These are phyloP conservation scores for Petrophora chlorosata DNA, from an alignment of 2,888 invertebrate genomes.

Conservation along the genomic window DNA sequence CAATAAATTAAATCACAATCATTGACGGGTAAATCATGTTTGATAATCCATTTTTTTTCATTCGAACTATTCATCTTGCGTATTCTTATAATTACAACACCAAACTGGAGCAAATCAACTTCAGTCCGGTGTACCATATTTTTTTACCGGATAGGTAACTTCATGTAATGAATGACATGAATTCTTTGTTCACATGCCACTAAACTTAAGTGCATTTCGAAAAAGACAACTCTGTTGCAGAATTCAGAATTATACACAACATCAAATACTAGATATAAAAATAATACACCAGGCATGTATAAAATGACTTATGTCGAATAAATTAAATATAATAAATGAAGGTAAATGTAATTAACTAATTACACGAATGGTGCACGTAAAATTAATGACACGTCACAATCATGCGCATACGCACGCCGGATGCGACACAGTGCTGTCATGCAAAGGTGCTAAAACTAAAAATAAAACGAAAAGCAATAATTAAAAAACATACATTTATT, in stretches of 20 bases:
- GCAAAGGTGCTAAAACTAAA: conserved; percentile 69
- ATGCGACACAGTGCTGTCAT: conserved; percentile 33
- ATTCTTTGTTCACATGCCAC: background rate
- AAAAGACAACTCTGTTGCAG: no score
- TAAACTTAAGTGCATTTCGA: conserved; percentile 1
- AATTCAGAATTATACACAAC: no score
- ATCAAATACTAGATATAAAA: no score
- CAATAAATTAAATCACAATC: no score
- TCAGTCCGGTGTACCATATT: conserved; percentile 2
- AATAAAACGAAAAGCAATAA: conserved; percentile 73
- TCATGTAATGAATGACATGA: conserved; percentile 4
- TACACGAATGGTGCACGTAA: background rate
- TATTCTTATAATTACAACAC: background rate
- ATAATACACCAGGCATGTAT: no score
- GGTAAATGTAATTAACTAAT: background rate
- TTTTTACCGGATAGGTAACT: background rate
- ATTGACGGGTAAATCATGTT: no score
- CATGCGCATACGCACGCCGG: conserved; percentile 14
- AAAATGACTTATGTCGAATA: no score
- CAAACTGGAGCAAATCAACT: no score
- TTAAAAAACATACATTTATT: conserved; percentile 76
- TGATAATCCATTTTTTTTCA: no score
- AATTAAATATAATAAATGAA: background rate
- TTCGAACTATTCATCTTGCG: no score
- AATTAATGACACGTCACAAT: conserved; percentile 13